phyloP scores from a whole-genome alignment of 2,113 vertebrate species.

The Neopipo cinnamomea region DNA sequence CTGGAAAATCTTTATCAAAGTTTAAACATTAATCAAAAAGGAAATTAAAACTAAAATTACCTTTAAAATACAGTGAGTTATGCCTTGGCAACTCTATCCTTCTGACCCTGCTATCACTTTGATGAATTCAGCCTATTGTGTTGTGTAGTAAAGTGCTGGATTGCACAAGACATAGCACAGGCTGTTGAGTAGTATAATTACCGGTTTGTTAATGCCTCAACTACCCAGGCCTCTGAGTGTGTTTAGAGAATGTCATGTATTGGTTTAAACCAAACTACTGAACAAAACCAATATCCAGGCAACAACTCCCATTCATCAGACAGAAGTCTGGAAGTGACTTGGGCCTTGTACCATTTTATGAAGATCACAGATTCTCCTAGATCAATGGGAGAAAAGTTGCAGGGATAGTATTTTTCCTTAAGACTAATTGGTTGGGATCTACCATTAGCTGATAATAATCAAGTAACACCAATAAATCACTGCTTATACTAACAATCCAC shows the following conservation, averaged over 20 bases:
- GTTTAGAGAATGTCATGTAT: neutral
- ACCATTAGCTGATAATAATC: neutral
- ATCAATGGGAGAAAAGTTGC: neutral
- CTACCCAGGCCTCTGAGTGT: neutral
- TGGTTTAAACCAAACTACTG: neutral
- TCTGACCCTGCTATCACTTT: slow-evolving; percentile 8
- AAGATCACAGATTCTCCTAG: neutral
- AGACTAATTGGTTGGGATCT: neutral
- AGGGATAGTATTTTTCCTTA: neutral
- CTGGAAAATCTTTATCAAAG: slow-evolving; percentile 37
- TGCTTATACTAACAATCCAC: neutral
- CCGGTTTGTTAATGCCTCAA: neutral
- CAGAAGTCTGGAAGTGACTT: neutral
- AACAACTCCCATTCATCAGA: neutral
- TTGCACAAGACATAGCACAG: neutral
- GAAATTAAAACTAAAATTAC: slow-evolving; percentile 34
- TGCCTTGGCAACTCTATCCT: neutral
- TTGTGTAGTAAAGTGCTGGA: neutral
- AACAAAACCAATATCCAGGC: neutral
- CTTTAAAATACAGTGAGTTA: neutral
- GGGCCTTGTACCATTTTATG: neutral
- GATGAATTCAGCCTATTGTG: slow-evolving; percentile 37
- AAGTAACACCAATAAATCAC: neutral
- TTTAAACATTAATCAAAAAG: slow-evolving; percentile 57
- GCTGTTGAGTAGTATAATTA: neutral